phyloP scores from a whole-genome alignment of 1,140 invertebrate species.

The Hypothenemus hampei region DNA sequence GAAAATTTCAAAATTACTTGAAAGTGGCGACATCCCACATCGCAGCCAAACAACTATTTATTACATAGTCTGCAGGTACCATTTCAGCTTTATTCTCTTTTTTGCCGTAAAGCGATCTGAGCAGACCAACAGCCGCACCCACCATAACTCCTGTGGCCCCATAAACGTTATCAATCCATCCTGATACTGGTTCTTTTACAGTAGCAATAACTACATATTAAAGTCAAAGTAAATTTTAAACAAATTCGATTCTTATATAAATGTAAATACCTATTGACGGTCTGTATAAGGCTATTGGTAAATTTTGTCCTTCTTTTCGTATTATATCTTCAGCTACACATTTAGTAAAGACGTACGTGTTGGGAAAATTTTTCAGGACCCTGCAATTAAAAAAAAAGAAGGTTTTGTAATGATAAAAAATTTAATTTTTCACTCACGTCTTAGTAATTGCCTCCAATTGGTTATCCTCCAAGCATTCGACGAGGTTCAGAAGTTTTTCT shows the following conservation, averaged over 20 bases:
- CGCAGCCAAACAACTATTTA: slow-evolving; percentile 62
- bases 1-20: slow-evolving; percentile 36
- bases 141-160: slow-evolving; percentile 61
- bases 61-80: slow-evolving; percentile 67
- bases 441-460: slow-evolving; percentile 64
- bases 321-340: slow-evolving; percentile 57
- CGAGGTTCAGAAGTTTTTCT: slow-evolving; percentile 52
- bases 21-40: slow-evolving; percentile 58
- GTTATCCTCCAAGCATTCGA: slow-evolving; percentile 33
- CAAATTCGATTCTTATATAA: not conserved
- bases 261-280: slow-evolving; percentile 55
- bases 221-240: not conserved
- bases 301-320: slow-evolving; percentile 49
- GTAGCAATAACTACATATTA: slow-evolving; percentile 49
- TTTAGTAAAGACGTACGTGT: slow-evolving; percentile 62
- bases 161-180: slow-evolving; percentile 77
- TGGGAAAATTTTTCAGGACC: slow-evolving; percentile 55
- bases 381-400: slow-evolving; percentile 22
- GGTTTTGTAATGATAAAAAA: too few species aligned
- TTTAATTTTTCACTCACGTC: slow-evolving; percentile 36
- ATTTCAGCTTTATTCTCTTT: slow-evolving; percentile 56
- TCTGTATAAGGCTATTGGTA: slow-evolving; percentile 57
- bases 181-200: slow-evolving; percentile 51
- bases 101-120: slow-evolving; percentile 56
- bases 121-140: slow-evolving; percentile 57